Base-by-base conservation (phyloP, 2,113 vertebrate species). In the Trogon melanurus region DNA sequence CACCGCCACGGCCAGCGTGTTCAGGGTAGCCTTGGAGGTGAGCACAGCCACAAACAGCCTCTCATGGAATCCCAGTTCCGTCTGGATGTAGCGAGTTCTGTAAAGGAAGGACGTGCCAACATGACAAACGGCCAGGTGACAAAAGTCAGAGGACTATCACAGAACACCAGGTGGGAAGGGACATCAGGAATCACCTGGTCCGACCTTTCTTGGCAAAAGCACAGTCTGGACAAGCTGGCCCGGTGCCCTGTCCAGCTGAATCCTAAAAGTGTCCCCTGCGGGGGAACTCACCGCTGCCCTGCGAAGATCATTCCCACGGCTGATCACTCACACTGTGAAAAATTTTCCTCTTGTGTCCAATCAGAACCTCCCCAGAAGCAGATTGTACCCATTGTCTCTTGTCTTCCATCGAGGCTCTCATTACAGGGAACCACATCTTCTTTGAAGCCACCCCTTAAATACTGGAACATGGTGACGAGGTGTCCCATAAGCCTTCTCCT, bases 41-140 rank as follows among this genome's bases (percentile, higher is more conserved):
- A 99, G 97, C 21, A 99, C 98, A 7, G 98, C 98, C 94, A 99
- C 99, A 66, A 99, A 98, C 18, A 99, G 97, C 11, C 98, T 98
- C 96, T 99, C 99, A 1, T 99, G 98, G 91, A 99, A 99, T n/a
- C 99, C 99, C 97, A 99, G 80, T 69, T 99, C 99, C 7, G 99
- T 99, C 97, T 99, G 99, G 93, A 99, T 99, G 75, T 99, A 99
- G 48, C 99, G 98, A 6, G 99, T 99, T 97, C 99, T 99, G 98
- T 3, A 69, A 88, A 79, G 75, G 81, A 80, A 92, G 44, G 10
- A 54, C 51, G 61, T 5, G 66, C 16, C 32, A 17, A 32, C 15
- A 6, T 87, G 61, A 61, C 36, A 60, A 83, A 81, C 13, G 44
- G 51, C 13, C 66, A 27, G 58, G 48, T 32, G 30, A 50, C 36